Evolutionary conservation across 2,888 invertebrate genomes (phyloP), one percentile per base, ranked within the genome.

Genomic region (Notocelia uddmanniana): DNA sequence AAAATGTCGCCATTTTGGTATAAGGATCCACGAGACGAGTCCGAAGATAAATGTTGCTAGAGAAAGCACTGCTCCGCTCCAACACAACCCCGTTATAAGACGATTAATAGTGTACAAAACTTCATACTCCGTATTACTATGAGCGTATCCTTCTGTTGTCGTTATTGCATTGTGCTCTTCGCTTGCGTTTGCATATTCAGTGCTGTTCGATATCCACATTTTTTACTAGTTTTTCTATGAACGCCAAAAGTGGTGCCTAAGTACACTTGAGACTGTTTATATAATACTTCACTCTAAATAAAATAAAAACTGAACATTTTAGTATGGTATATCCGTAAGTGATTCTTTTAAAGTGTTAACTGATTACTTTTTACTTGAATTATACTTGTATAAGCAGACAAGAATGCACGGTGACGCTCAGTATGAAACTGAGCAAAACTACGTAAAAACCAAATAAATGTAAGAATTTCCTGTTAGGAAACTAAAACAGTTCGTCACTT

Each of bases 1-100:
- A 31, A 70, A 70, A 64, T 64, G 64, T 0, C 64, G 70, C 64
- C 63, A 70, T 34, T 70, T 70, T 19, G 64, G 50, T 13, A 58
- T 50, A 3, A 58, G 3, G 11, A 58, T 64, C 70, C 70, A 70
- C 9, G 64, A 70, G 26, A 52, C 3, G 0, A 58, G 57, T 58
- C 63, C 69, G 8, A 50, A 58, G 41, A 64, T 19, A 10, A 70
- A 41, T 9, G 64, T 57, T 26, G 50, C 15, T 11, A 70, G 26
- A 37, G 70, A 70, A 9, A 70, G 26, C 26, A 70, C 57, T 3
- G 58, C 50, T 6, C 50, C 70, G 19, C 57, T 37, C 70, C 70
- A 70, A 21, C 57, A 50, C 23, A 70, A 19, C 3, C 18, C 58
- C 11, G 11, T 1, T 31, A 37, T 55, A 19, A 45, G 31, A 13